Evolutionary conservation across 2,797 vertebrate species (phyloP).

Genomic region (Falco naumanni): DNA sequence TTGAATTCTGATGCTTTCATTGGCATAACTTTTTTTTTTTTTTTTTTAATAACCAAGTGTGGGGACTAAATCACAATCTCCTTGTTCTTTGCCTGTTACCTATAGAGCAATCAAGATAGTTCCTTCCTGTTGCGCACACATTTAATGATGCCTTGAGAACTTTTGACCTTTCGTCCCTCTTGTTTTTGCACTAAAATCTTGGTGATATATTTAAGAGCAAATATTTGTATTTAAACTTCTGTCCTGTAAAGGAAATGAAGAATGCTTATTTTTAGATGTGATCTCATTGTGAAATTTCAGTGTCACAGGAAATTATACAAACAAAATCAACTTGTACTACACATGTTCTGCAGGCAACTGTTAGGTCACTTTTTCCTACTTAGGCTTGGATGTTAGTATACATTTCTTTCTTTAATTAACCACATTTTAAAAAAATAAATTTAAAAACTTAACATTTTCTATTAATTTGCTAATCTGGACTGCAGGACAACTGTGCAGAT

Average conservation of each 20-base stretch:
- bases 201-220: neutral
- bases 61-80: neutral
- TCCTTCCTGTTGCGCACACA: neutral
- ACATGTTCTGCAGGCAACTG: neutral
- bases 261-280: slow-evolving; percentile 43
- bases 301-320: slow-evolving; percentile 43
- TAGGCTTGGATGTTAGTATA: neutral
- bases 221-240: slow-evolving; percentile 30
- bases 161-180: neutral
- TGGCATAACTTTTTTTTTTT: neutral
- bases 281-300: slow-evolving; percentile 46
- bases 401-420: slow-evolving; percentile 3
- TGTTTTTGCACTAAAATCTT: slow-evolving; percentile 34
- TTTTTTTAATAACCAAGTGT: neutral
- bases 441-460: neutral
- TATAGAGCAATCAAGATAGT: neutral
- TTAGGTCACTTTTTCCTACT: slow-evolving; percentile 23
- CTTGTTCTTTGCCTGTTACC: neutral
- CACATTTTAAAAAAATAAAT: neutral
- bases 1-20: neutral
- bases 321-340: slow-evolving; percentile 27
- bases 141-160: slow-evolving; percentile 11
- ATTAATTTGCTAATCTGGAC: neutral
- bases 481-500: neutral
- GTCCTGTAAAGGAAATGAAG: slow-evolving; percentile 48